These are phyloP conservation scores for Drosophila mimetica DNA, from an alignment of 2,888 invertebrate genomes.

Conservation along the genomic window DNA sequence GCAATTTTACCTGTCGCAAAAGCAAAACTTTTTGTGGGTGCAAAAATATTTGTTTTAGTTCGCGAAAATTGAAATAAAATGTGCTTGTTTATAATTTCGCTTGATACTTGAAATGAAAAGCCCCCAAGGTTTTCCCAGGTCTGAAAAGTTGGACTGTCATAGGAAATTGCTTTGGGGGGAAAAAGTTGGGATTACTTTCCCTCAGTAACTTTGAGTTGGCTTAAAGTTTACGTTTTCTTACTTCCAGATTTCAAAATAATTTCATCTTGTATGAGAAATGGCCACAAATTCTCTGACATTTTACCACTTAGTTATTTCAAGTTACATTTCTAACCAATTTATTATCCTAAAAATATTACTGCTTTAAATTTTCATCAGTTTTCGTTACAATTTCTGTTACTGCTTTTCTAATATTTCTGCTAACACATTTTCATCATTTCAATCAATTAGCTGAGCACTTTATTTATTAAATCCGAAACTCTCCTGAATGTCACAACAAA, in stretches of 20 bases:
- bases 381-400: background rate
- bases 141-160: conserved; percentile 29
- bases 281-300: background rate
- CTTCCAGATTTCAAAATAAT: conserved; percentile 16
- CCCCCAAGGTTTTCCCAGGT: conserved; percentile 34
- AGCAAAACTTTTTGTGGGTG: conserved; percentile 54
- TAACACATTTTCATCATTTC: conserved; percentile 5
- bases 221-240: conserved; percentile 9
- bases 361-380: background rate
- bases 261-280: conserved; percentile 1
- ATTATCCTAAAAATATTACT: background rate
- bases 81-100: conserved; percentile 41
- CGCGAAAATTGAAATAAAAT: conserved; percentile 54
- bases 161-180: conserved; percentile 27
- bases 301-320: conserved; percentile 3
- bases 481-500: conserved; percentile 23
- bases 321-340: background rate
- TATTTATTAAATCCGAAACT: conserved; percentile 26
- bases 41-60: conserved; percentile 63
- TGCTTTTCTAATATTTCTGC: background rate
- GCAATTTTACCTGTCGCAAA: conserved; percentile 51
- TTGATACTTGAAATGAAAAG: conserved; percentile 42
- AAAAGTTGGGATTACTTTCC: conserved; percentile 28
- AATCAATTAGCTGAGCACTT: conserved; percentile 26
- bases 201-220: conserved; percentile 3